These are phyloP conservation scores for Ploceus nigricollis DNA, from an alignment of 2,113 vertebrate genomes.

Conservation along the genomic window DNA sequence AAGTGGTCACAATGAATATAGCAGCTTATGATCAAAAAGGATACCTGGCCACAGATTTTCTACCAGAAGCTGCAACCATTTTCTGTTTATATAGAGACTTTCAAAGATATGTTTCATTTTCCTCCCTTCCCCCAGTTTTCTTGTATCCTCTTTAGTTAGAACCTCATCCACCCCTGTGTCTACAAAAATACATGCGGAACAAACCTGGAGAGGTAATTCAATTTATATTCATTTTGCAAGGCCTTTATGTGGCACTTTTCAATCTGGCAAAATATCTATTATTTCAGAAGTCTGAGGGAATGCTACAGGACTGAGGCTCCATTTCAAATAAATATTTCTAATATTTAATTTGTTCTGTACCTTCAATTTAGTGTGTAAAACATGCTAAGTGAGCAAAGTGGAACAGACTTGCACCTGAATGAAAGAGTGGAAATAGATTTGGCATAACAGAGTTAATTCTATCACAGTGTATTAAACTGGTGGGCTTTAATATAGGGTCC, in stretches of 20 bases:
- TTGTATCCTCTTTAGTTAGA: neutral
- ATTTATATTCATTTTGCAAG: neutral
- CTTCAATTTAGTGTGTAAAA: neutral
- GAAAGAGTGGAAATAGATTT: neutral
- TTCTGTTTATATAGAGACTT: neutral
- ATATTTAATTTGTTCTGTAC: neutral
- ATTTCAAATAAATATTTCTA: neutral
- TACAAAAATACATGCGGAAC: neutral
- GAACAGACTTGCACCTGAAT: neutral
- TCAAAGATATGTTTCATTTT: neutral
- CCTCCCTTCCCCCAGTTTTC: accelerated
- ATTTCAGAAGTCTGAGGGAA: neutral
- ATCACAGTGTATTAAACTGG: neutral
- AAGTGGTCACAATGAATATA: neutral
- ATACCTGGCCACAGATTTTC: neutral
- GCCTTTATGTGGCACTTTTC: neutral
- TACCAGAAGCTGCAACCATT: neutral
- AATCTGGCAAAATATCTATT: neutral
- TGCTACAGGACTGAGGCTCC: neutral
- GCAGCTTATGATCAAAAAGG: neutral
- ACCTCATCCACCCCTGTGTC: neutral
- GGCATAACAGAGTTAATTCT: neutral
- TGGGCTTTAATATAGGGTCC: neutral
- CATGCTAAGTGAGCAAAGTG: neutral
- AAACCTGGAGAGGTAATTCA: neutral